These are phyloP conservation scores for Metopolophium dirhodum DNA, from an alignment of 1,140 invertebrate genomes.

Conservation along the genomic window DNA sequence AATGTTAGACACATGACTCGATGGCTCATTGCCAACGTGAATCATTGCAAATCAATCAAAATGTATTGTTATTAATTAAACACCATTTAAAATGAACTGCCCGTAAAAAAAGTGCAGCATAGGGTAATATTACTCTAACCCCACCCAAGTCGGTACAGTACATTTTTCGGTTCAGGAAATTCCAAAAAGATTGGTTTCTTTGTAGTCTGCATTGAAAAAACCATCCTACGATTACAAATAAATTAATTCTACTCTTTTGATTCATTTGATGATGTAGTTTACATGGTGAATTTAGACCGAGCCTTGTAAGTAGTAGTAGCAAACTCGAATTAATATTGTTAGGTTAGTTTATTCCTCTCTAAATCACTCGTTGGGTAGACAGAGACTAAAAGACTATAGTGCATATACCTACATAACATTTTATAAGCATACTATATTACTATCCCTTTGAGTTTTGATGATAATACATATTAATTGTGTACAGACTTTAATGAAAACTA, in stretches of 20 bases:
- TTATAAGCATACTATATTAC: neutral
- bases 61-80: too few relatives aligned
- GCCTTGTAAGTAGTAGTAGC: neutral
- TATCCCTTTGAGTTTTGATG: neutral
- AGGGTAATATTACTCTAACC: neutral
- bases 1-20: neutral
- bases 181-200: neutral
- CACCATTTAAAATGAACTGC: neutral
- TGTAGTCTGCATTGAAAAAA: neutral
- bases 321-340: neutral
- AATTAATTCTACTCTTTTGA: neutral
- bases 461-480: constrained; percentile 14
- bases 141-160: neutral
- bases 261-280: neutral
- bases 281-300: neutral
- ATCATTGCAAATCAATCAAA: neutral
- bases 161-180: neutral
- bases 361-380: neutral
- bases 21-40: neutral
- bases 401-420: neutral
- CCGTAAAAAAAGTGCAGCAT: neutral
- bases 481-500: constrained; percentile 6
- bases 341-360: neutral
- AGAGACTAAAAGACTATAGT: neutral
- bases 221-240: neutral